Conservation (phyloP, 2,797 vertebrate genomes). For the Taeniopygia guttata region DNA sequence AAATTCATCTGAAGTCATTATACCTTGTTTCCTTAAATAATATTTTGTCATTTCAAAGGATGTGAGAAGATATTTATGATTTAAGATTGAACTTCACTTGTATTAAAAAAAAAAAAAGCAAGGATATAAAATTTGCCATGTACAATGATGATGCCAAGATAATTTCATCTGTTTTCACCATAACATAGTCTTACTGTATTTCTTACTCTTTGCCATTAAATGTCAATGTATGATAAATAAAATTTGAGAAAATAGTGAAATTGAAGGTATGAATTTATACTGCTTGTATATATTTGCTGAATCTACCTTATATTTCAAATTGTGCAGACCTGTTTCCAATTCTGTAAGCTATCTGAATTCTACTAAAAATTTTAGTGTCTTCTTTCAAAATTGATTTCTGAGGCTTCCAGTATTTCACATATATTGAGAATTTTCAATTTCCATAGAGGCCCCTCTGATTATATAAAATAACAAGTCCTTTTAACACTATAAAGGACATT, state of each 20-base stretch:
- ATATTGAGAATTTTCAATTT: background rate
- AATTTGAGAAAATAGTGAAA: slow-evolving; percentile 14
- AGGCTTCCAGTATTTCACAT: background rate
- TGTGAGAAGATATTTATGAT: background rate
- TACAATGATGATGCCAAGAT: background rate
- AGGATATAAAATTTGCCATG: background rate
- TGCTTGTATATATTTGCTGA: background rate
- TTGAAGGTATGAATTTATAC: background rate
- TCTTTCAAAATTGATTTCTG: background rate
- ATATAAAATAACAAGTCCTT: background rate
- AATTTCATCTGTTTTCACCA: background rate
- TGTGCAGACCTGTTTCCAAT: background rate
- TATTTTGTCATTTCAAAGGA: background rate
- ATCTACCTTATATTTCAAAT: slow-evolving; percentile 36
- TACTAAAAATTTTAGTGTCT: background rate
- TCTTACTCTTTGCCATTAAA: background rate
- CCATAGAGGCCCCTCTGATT: background rate
- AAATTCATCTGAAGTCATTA: background rate
- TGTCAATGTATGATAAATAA: background rate
- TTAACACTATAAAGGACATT: background rate
- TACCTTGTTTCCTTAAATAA: background rate
- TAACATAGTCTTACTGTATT: background rate
- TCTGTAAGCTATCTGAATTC: background rate
- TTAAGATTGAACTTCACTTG: background rate
- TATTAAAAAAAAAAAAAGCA: background rate